Percentiles rank a stretch among this genome's conserved stretches.
Evolutionary conservation across 1,140 invertebrate species (phyloP).

Genomic region (Drosophila takahashii): DNA sequence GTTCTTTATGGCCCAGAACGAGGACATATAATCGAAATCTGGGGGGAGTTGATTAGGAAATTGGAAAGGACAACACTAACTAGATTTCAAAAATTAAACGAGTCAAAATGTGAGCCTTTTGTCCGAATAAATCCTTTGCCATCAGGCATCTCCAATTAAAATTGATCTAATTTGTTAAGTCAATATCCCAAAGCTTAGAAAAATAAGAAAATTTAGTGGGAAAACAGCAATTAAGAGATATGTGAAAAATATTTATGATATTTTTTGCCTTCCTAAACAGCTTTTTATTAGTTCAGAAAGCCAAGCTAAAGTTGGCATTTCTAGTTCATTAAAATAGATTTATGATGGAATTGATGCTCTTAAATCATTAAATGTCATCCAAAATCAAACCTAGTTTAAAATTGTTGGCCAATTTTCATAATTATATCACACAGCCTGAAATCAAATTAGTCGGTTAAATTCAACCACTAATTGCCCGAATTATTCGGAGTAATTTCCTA

Average conservation of each 20-base stretch:
- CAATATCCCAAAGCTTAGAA: constrained; percentile 1
- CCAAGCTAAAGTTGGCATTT: not conserved
- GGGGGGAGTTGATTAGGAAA: constrained; percentile 4
- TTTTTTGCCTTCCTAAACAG: no score
- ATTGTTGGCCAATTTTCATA: not conserved
- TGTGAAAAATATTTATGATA: no score
- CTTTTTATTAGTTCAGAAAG: no score
- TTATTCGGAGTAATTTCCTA: constrained; percentile 42
- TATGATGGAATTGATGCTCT: not conserved
- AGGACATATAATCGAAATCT: constrained; percentile 39
- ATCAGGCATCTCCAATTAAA: constrained; percentile 23
- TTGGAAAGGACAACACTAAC: not conserved
- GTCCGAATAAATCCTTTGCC: constrained; percentile 15
- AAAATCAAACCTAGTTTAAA: not conserved
- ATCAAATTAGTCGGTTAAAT: constrained; percentile 24
- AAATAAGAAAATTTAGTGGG: not conserved
- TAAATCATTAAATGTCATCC: not conserved
- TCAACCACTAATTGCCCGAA: constrained; percentile 30
- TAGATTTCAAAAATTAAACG: constrained; percentile 20
- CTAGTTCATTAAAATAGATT: no score
- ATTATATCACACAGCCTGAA: constrained; percentile 7
- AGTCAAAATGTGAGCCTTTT: not conserved
- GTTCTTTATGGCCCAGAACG: constrained; percentile 41
- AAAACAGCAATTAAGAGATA: not conserved
- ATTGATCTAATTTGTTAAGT: constrained; percentile 34